Evolutionary conservation across 2,113 vertebrate genomes (phyloP), one percentile per base, ranked within the genome.

Genomic region (Riparia riparia): DNA sequence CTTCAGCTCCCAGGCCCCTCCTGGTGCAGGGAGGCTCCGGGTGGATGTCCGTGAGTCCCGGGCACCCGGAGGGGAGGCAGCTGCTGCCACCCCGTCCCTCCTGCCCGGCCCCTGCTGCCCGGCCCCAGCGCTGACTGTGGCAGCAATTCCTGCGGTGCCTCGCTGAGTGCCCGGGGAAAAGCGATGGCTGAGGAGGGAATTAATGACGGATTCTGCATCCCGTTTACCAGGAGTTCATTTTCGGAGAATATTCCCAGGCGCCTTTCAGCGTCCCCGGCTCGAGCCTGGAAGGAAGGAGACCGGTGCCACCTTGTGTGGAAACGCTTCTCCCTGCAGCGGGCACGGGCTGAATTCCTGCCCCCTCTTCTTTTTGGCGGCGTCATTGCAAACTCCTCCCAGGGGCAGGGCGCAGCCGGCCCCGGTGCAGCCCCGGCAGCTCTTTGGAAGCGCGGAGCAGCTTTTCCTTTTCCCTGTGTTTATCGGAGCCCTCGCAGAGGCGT

Each of bases 261-360:
- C 41, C 31, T 68, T 47, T 20, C 9, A 24, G 80, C 20, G 2
- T 17, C 71, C 39, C 22, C 4, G 0, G 58, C 54, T 71, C 0
- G 2, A 44, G 61, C 24, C 72, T 32, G 12, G 45, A 77, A 89
- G 80, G 68, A 96, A 89, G 86, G 83, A 47, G 56, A 44, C 86
- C 89, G 81, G 58, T 96, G 95, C 95, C 96, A 95, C 93, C 96
- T 96, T 92, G 93, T 78, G 93, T 96, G 88, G 94, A 66, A 89
- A 84, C 0, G 17, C 3, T 24, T 84, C 58, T 31, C 8, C 21
- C 0, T 26, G 64, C 83, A n/a, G 64, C 3, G 6, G 21, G 81
- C 86, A 47, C n/a, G 2, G 37, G 3, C 26, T 20, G 42, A 42
- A 65, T 60, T 54, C 25, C 17, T 79, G 16, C 6, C 31, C 54